phyloP scores from a whole-genome alignment of 2,888 invertebrate genomes.

The Aspidiotus rigidus region DNA sequence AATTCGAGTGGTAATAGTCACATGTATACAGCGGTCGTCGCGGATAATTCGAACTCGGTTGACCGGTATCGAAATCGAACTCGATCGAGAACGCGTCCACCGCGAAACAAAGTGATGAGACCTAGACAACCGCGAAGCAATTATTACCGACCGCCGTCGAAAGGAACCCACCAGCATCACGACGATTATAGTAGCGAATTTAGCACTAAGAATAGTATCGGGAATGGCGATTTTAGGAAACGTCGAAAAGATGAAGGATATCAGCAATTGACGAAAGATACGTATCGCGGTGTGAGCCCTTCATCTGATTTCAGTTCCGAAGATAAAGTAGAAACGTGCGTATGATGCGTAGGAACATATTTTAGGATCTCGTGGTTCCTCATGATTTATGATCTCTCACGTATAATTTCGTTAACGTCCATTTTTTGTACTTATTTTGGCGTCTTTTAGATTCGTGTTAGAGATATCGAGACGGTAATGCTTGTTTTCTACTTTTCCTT shows the following conservation, averaged over 20 bases:
- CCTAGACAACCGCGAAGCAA: not conserved
- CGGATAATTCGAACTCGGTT: conserved; percentile 19
- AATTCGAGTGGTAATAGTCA: conserved; percentile 27
- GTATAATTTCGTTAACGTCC: too few species aligned
- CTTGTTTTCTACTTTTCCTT: too few species aligned
- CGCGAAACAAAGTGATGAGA: not conserved
- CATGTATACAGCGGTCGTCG: conserved; percentile 24
- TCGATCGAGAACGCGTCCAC: not conserved
- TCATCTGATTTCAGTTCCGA: conserved; percentile 13
- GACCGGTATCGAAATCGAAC: conserved; percentile 7
- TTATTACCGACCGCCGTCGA: conserved; percentile 8
- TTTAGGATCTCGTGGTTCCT: too few species aligned
- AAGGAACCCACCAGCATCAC: not conserved
- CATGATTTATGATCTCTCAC: too few species aligned
- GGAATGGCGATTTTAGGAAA: conserved; percentile 8
- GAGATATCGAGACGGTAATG: too few species aligned
- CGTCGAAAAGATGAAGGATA: conserved; percentile 13
- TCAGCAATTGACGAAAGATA: conserved; percentile 9
- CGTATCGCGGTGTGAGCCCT: not conserved
- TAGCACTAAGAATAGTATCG: not conserved
- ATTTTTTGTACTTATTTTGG: too few species aligned
- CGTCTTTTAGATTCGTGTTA: too few species aligned
- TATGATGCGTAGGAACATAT: not conserved
- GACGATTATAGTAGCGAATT: conserved; percentile 1
- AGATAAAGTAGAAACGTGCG: conserved; percentile 29